phyloP scores from a whole-genome alignment of 2,888 invertebrate genomes.

The Iselma pallidipennis region DNA sequence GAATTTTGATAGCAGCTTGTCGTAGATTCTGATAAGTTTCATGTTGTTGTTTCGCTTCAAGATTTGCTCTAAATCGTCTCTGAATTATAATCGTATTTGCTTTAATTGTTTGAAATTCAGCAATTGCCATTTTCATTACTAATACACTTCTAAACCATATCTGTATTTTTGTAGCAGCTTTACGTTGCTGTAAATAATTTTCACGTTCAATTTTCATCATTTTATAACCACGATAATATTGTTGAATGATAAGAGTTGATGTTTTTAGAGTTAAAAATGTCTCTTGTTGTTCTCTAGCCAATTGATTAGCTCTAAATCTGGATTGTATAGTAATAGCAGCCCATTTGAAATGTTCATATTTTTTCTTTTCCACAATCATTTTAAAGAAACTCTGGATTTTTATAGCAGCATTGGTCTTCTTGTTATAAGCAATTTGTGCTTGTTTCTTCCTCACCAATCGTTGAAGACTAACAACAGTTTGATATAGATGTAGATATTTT shows the following conservation, averaged over 20 bases:
- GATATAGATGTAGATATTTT: conserved; percentile 30
- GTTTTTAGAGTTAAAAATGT: conserved; percentile 48
- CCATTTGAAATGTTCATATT: conserved; percentile 35
- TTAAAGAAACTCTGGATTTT: conserved; percentile 41
- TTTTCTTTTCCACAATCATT: conserved; percentile 31
- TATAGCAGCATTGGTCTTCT: conserved; percentile 32
- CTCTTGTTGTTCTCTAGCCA: conserved; percentile 46
- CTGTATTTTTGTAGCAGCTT: conserved; percentile 54
- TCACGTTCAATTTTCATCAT: conserved; percentile 23
- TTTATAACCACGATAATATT: background rate
- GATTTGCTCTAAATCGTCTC: conserved; percentile 54
- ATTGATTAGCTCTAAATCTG: conserved; percentile 47
- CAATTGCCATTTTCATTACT: background rate
- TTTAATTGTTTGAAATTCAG: conserved; percentile 28
- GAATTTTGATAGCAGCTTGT: background rate
- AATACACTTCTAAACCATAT: conserved; percentile 54
- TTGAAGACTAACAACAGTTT: conserved; percentile 38
- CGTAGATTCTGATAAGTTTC: conserved; percentile 14
- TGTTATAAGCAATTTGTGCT: conserved; percentile 29
- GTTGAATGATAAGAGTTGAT: conserved; percentile 31
- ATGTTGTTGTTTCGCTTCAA: conserved; percentile 22
- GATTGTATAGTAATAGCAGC: conserved; percentile 44
- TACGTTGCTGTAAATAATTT: conserved; percentile 36
- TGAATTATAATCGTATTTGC: conserved; percentile 54
- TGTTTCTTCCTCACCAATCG: conserved; percentile 35